These are phyloP conservation scores for Salticus scenicus DNA, from an alignment of 2,888 invertebrate species.

Conservation along the genomic window DNA sequence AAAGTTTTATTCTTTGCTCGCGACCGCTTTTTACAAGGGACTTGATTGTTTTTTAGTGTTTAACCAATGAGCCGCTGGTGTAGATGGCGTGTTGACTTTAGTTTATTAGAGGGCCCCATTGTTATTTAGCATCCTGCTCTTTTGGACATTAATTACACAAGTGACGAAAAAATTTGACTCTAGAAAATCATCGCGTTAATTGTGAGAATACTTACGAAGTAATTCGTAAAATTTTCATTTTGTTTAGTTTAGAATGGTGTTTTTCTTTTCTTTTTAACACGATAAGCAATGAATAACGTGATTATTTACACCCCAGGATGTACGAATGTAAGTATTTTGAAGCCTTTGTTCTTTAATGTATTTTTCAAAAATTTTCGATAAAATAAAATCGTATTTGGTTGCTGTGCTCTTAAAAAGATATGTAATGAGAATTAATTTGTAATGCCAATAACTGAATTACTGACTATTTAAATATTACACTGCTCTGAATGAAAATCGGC, in stretches of 20 bases:
- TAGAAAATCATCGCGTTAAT: background rate
- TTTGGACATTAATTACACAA: background rate
- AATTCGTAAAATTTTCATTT: background rate
- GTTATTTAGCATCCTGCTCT: background rate
- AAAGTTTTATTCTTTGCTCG: background rate
- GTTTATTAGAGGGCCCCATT: constrained; percentile 16
- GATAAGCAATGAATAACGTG: background rate
- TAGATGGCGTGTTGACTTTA: background rate
- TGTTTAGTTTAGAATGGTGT: background rate
- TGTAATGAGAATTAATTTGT: no score
- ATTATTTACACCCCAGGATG: background rate
- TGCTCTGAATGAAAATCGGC: no score
- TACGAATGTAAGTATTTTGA: background rate
- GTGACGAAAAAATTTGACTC: background rate
- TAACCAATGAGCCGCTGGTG: background rate
- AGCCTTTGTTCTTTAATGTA: no score
- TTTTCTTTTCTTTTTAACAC: background rate
- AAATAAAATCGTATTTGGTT: no score
- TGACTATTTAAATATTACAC: no score
- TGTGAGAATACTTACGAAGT: background rate
- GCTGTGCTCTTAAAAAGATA: no score
- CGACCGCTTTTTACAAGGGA: constrained; percentile 23
- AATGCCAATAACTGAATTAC: no score
- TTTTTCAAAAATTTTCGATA: no score
- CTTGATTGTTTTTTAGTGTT: constrained; percentile 30